A percentile compares a stretch with the other conserved stretches of the same genome.
Evolutionary conservation across 2,797 vertebrate genomes (phyloP).

Genomic region (Eremophila alpestris): DNA sequence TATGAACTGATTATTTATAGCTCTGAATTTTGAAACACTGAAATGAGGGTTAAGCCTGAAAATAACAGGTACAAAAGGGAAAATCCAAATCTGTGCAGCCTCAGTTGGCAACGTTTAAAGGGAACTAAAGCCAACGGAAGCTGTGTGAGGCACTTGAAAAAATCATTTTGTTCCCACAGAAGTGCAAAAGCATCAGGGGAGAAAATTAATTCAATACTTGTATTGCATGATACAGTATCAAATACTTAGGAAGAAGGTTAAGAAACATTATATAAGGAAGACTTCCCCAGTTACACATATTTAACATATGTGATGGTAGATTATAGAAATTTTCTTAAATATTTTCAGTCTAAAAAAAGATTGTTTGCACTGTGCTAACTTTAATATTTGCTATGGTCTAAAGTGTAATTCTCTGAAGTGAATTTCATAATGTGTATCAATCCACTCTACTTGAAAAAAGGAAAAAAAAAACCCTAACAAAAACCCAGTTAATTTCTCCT

Average conservation of each 20-base stretch:
- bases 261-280: not conserved
- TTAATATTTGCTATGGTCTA: not conserved
- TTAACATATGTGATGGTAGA: not conserved
- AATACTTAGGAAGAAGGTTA: not conserved
- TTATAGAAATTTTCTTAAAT: not conserved
- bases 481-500: not conserved
- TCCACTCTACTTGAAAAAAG: not conserved
- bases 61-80: conserved; percentile 50
- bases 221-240: not conserved
- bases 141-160: conserved; percentile 51
- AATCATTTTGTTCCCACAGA: conserved; percentile 54
- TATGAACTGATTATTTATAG: conserved; percentile 39
- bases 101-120: conserved; percentile 41
- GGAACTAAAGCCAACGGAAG: conserved; percentile 51
- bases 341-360: not conserved
- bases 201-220: conserved; percentile 12
- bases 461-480: not conserved
- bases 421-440: not conserved
- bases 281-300: not conserved
- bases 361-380: not conserved
- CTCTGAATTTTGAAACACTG: not conserved
- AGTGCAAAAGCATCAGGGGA: conserved; percentile 8
- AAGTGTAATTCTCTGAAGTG: not conserved
- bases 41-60: conserved; percentile 44
- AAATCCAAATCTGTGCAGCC: conserved; percentile 15